These are phyloP conservation scores for Ctenopoma kingsleyae DNA, from an alignment of 2,797 vertebrate species.

Conservation along the genomic window DNA sequence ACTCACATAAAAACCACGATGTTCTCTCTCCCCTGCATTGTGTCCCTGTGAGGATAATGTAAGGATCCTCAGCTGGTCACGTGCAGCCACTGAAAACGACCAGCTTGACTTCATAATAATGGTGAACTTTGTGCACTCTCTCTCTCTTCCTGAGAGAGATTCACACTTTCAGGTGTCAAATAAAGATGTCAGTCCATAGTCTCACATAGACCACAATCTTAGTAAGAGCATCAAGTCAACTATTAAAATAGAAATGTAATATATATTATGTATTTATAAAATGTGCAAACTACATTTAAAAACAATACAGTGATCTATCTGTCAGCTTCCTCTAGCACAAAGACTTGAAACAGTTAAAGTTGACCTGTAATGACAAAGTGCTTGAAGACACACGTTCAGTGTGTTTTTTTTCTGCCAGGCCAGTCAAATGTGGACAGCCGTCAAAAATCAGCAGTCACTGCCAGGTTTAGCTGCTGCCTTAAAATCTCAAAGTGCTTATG, in stretches of 20 bases:
- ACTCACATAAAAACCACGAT: constrained; percentile 12
- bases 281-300: too few relatives aligned
- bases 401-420: too few relatives aligned
- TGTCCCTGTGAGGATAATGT: constrained; percentile 21
- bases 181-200: neutral
- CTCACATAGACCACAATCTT: neutral
- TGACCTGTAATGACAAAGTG: constrained; percentile 5
- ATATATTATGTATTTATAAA: too few relatives aligned
- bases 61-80: too few relatives aligned
- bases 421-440: constrained; percentile 18
- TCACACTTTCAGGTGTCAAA: constrained; percentile 3
- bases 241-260: too few relatives aligned
- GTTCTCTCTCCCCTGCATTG: constrained; percentile 7
- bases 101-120: neutral
- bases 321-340: constrained; percentile 5
- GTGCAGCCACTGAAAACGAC: neutral
- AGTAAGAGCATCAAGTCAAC: neutral
- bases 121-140: neutral
- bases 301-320: too few relatives aligned
- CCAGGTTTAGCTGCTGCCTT: constrained; percentile 28
- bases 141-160: neutral
- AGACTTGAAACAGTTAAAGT: neutral
- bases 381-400: constrained; percentile 10
- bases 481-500: constrained; percentile 17
- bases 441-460: constrained; percentile 17